Evolutionary conservation across 1,140 invertebrate species (phyloP), one percentile per base, ranked within the genome.

Genomic region (Drosophila suzukii): DNA sequence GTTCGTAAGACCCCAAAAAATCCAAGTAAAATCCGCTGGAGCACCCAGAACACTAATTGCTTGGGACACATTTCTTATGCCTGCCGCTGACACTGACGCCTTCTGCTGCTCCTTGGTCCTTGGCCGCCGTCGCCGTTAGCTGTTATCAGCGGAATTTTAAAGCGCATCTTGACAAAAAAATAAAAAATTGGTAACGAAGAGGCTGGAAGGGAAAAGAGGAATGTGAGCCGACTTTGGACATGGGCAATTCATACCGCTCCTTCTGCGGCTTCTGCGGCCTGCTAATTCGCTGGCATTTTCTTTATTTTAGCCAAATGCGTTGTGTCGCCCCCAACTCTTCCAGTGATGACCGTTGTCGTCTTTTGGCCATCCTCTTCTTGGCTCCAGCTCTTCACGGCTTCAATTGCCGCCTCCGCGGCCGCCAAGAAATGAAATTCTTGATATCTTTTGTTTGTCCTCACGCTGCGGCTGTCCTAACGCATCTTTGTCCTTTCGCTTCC

Each of bases 401-500:
- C 71, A 75, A 72, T 72, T 71, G 83, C 78, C 63, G 82, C 65
- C 61, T 78, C 55, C 70, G 66, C 63, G 49, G 47, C 54, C 56
- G 81, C 81, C 58, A 86, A 86, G 82, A 86, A 86, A 89, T 84
- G 84, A 89, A 88, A 90, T 88, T 88, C 84, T 89, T 88, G 84
- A 88, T 88, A 89, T 88, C 84, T 88, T 88, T 88, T 88, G 84
- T 89, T 89, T 88, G 84, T 83, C 81, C 84, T 78, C 73, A 72
- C 81, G 75, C 51, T 76, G 75, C 59, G 57, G 57, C 81, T 81
- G 84, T 84, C 84, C 76, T 67, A 56, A 89, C 84, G 84, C 84
- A 89, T 88, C 84, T 84, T 89, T 74, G 84, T 88, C 84, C 80
- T 84, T 89, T 80, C 68, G 76, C 70, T 74, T 89, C 84, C 83